Evolutionary conservation across 2,797 vertebrate genomes (phyloP), one percentile per base, ranked within the genome.

Genomic region (Leptoclinus maculatus): DNA sequence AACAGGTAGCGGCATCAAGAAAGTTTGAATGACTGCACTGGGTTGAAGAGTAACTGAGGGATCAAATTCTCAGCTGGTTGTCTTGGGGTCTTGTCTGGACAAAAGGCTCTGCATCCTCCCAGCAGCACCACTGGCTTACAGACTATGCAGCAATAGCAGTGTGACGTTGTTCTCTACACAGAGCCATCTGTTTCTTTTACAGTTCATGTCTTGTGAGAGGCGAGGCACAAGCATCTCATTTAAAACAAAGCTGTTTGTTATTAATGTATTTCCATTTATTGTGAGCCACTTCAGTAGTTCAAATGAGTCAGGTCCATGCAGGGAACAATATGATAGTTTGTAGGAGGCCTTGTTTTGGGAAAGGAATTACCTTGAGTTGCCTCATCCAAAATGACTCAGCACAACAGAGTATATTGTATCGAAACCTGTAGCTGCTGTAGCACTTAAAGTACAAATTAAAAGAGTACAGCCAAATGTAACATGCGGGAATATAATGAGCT

Each of bases 241-340:
- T 58, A 74, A 83, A 74, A 83, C 73, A 71, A 65, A 73, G 45
- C 64, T 75, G 63, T 86, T 87, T 79, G 81, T 77, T 83, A 83
- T 87, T 87, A 86, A 89, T 85, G 80, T 36, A 43, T 80, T 84
- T 87, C 64, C 45, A 63, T 87, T 88, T 85, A 79, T 82, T 87
- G 66, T 74, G 59, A 74, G 57, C 65, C 65, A 51, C 80, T 82
- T 85, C 4, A 83, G 47, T 85, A 77, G 85, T 88, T 85, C 49
- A 86, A 69, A 84, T 80, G 84, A 87, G 69, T 83, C 80, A 38
- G 36, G 34, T 78, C 68, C 51, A 76, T 65, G 79, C 60, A 83
- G 78, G 79, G 76, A 74, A 58, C 5, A 12, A 71, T 65, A 67
- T 72, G 59, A 86, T 85, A 49, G 65, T 79, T 83, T 65, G 36